Conservation (phyloP, 2,888 invertebrate species). For the Auanema freiburgensis region DNA sequence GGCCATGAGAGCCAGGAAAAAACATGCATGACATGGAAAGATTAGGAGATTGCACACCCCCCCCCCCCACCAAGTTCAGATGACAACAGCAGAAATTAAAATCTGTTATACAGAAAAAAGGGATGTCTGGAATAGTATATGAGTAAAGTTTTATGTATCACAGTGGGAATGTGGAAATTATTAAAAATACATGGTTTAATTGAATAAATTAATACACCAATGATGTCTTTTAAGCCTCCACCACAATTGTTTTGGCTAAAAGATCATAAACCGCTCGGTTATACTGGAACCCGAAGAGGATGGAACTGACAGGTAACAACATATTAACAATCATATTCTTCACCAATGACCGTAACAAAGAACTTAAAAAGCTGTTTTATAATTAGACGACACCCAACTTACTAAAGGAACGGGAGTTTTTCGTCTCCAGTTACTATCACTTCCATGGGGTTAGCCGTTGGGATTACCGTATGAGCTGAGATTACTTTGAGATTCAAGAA, state of each 20-base stretch:
- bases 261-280: constrained; percentile 60
- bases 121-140: background rate
- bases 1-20: too few species aligned
- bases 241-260: constrained; percentile 53
- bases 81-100: constrained; percentile 1
- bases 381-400: constrained; percentile 1
- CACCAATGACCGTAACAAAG: constrained; percentile 53
- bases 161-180: background rate
- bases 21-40: too few species aligned
- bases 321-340: constrained; percentile 60
- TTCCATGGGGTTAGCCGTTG: constrained; percentile 21
- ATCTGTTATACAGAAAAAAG: background rate
- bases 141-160: background rate
- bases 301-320: constrained; percentile 56
- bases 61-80: background rate
- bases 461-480: constrained; percentile 33
- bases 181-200: too few species aligned
- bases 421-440: constrained; percentile 22
- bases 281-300: constrained; percentile 52
- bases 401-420: constrained; percentile 15
- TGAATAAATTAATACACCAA: background rate
- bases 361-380: constrained; percentile 35
- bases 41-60: too few species aligned
- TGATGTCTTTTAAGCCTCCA: constrained; percentile 19
- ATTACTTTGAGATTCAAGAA: constrained; percentile 55